These are phyloP conservation scores for Cryptoprocta ferox DNA, from an alignment of 2,797 vertebrate species.

Conservation along the genomic window DNA sequence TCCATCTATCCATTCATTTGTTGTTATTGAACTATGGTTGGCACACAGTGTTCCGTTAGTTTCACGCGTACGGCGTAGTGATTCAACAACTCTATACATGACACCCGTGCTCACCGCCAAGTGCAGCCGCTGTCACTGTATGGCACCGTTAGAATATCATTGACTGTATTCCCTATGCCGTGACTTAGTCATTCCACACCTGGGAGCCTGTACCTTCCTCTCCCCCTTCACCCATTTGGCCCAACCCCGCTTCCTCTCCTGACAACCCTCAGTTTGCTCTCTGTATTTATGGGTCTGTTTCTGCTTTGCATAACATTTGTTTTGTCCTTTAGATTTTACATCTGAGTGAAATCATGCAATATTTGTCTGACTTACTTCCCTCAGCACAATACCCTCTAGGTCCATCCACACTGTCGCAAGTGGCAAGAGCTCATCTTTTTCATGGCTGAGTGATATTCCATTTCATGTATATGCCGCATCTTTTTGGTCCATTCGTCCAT, in stretches of 20 bases:
- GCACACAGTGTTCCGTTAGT: background rate
- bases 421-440: background rate
- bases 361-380: background rate
- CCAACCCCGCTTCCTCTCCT: background rate
- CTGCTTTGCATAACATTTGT: background rate
- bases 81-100: fast-evolving
- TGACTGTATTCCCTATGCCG: background rate
- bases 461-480: background rate
- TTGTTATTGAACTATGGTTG: background rate
- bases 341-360: background rate
- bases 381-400: background rate
- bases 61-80: background rate
- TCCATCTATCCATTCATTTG: too few relatives aligned
- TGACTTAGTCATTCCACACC: background rate
- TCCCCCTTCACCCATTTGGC: background rate
- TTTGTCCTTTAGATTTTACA: background rate
- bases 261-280: background rate
- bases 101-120: background rate
- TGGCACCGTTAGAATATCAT: fast-evolving
- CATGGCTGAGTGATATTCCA: background rate
- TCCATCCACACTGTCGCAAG: background rate
- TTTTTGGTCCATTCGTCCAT: background rate
- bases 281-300: background rate
- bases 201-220: background rate
- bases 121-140: background rate